A percentile compares a stretch with the other conserved stretches of the same genome.
Conservation (phyloP, 2,113 vertebrate species). For the Hiodon alosoides region DNA sequence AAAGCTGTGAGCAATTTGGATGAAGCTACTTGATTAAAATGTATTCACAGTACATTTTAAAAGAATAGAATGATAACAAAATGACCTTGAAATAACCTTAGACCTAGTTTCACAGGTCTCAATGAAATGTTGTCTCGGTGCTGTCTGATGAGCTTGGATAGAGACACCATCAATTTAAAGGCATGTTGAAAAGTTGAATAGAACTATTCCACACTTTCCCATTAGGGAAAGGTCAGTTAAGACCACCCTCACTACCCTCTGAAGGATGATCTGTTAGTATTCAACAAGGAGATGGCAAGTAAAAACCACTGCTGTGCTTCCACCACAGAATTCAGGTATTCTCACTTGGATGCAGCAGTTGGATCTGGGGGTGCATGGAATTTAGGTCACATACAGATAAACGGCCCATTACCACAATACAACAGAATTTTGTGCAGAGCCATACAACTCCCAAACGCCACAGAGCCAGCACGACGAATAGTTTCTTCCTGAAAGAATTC, state of each 20-base stretch:
- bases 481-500: not conserved
- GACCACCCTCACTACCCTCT: not conserved
- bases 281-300: not conserved
- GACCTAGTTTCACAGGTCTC: not conserved
- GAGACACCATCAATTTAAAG: not conserved
- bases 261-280: not conserved
- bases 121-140: not conserved
- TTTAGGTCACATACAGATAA: not conserved
- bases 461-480: not conserved
- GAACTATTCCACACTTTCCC: too few relatives aligned
- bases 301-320: not conserved
- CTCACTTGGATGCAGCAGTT: not conserved
- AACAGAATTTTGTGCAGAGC: not conserved
- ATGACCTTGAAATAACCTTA: not conserved
- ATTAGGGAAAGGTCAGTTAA: not conserved
- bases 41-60: not conserved
- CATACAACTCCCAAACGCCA: not conserved
- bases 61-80: not conserved
- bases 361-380: not conserved
- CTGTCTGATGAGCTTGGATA: not conserved
- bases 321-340: not conserved
- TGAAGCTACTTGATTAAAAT: not conserved
- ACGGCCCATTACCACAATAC: not conserved
- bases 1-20: not conserved
- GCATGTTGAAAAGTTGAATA: too few relatives aligned